Evolutionary conservation across 2,888 invertebrate genomes (phyloP).

Genomic region (Drosophila rubida): DNA sequence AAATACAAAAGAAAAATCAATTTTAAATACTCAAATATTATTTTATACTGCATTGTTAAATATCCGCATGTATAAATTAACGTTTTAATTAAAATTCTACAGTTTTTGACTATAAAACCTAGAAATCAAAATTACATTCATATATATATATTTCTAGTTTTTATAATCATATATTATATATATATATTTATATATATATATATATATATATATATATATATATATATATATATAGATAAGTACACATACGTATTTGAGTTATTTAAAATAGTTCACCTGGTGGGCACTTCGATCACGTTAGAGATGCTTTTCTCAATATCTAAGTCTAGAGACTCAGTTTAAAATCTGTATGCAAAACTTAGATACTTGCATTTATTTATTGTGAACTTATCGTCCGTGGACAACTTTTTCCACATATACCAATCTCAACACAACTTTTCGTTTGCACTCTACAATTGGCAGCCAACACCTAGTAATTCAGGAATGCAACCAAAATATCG

Average conservation of each 20-base stretch:
- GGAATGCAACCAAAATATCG: conserved; percentile 36
- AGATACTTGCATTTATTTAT: conserved; percentile 10
- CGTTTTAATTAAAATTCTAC: neutral
- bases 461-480: conserved; percentile 67
- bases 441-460: conserved; percentile 75
- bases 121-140: neutral
- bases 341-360: conserved; percentile 8
- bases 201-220: conserved; percentile 20
- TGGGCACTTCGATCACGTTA: conserved; percentile 25
- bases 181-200: conserved; percentile 14
- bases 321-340: neutral
- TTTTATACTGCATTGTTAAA: conserved; percentile 3
- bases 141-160: too few species aligned
- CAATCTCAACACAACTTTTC: conserved; percentile 63
- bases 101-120: neutral
- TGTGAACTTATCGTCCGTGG: conserved; percentile 36
- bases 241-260: conserved; percentile 26
- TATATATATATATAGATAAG: neutral
- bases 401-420: conserved; percentile 49
- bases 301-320: conserved; percentile 3
- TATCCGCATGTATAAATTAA: neutral
- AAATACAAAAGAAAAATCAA: conserved; percentile 70
- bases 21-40: conserved; percentile 61
- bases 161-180: too few species aligned
- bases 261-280: conserved; percentile 37